These are phyloP conservation scores for Rhabdornis inornatus DNA, from an alignment of 2,113 vertebrate species.

Conservation along the genomic window DNA sequence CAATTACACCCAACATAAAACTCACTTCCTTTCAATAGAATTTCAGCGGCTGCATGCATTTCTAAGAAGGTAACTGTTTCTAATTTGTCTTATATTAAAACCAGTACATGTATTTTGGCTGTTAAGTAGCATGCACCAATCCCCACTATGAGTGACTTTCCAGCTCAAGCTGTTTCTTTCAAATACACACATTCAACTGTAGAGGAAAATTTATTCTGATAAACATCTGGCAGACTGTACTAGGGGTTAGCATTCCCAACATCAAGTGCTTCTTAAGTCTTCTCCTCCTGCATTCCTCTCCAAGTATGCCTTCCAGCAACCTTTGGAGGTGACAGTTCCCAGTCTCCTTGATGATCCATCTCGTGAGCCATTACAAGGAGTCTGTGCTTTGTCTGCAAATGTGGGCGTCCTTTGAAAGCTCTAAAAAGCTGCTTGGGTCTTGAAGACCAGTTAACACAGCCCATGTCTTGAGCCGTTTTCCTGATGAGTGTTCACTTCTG, in stretches of 20 bases:
- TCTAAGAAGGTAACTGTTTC: neutral
- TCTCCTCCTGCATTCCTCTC: neutral
- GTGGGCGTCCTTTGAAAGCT: neutral
- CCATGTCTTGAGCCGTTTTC: neutral
- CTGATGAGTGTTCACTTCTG: neutral
- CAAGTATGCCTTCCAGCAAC: neutral
- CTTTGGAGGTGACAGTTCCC: neutral
- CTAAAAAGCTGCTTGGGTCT: neutral
- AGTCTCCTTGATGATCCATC: neutral
- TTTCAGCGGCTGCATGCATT: neutral
- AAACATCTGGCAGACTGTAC: neutral
- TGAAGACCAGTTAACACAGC: neutral
- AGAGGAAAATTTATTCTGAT: neutral
- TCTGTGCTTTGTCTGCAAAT: neutral
- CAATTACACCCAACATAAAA: neutral
- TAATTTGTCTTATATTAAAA: neutral
- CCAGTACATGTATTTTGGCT: neutral
- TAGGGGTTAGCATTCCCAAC: neutral
- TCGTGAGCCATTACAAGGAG: neutral
- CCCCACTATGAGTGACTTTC: neutral
- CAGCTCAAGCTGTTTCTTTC: neutral
- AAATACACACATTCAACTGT: neutral
- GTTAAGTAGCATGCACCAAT: neutral
- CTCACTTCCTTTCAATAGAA: neutral
- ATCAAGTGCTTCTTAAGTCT: neutral